phyloP scores from a whole-genome alignment of 2,113 vertebrate species.

The Tautogolabrus adspersus region DNA sequence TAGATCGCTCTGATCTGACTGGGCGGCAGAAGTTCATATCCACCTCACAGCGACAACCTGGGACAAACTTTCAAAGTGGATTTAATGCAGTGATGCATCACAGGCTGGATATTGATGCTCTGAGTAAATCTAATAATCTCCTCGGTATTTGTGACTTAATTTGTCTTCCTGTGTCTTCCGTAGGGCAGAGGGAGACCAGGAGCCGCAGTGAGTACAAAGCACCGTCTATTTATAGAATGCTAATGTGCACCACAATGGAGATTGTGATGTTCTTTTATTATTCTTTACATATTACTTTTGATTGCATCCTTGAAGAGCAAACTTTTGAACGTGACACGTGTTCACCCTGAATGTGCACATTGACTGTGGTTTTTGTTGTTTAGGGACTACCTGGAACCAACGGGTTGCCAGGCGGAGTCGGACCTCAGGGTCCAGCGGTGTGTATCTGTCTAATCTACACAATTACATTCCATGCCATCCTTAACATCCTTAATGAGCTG shows the following conservation, averaged over 20 bases:
- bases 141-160: conserved; percentile 69
- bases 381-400: conserved; percentile 94
- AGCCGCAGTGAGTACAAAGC: conserved; percentile 89
- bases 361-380: conserved; percentile 42
- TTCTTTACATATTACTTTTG: neutral
- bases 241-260: neutral
- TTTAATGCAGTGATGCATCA: neutral
- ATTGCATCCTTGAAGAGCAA: neutral
- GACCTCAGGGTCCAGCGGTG: conserved; percentile 90
- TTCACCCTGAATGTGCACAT: conserved; percentile 15
- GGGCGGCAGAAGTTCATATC: neutral
- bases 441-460: conserved; percentile 72
- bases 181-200: conserved; percentile 96
- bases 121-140: conserved; percentile 26
- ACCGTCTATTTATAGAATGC: neutral
- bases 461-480: conserved; percentile 24
- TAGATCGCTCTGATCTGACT: neutral
- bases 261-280: neutral
- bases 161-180: conserved; percentile 76
- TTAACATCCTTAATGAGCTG: conserved; percentile 8
- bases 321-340: conserved; percentile 58
- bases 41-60: conserved; percentile 12
- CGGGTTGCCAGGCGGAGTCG: conserved; percentile 89
- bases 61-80: conserved; percentile 14
- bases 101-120: conserved; percentile 19